Conservation (phyloP, 2,113 vertebrate species). For the Myotis davidii region DNA sequence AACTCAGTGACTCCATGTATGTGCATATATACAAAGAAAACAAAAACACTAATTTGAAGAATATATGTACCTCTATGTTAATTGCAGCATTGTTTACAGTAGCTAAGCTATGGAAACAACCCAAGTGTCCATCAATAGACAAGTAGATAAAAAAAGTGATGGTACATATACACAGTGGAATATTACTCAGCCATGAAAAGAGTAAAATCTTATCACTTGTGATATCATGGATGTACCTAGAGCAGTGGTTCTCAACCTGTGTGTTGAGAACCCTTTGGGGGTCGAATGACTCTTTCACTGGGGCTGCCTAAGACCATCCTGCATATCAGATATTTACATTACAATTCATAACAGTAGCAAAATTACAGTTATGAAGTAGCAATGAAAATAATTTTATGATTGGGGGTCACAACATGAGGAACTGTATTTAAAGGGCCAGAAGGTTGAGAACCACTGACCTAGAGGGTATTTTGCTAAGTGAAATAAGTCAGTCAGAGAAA, state of each 20-base stretch:
- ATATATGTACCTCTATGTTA: background rate
- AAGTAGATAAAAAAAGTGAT: background rate
- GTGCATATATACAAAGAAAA: background rate
- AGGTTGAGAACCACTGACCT: background rate
- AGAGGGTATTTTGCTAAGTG: background rate
- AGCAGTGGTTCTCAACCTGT: no score
- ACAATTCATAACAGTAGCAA: no score
- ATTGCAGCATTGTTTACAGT: background rate
- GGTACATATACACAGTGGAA: background rate
- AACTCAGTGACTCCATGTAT: background rate
- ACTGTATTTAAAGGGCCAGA: no score
- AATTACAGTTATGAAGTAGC: no score
- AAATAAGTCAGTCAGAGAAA: background rate
- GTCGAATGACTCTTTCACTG: no score
- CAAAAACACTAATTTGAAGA: background rate
- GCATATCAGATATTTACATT: no score
- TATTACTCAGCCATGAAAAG: background rate
- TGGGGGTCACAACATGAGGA: no score
- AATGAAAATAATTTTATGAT: no score
- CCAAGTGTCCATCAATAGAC: background rate
- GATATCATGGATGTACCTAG: background rate
- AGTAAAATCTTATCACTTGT: background rate
- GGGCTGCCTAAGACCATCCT: no score
- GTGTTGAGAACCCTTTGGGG: no score
- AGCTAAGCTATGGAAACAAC: background rate